These are phyloP conservation scores for Cyprinodon diabolis DNA, from an alignment of 2,797 vertebrate species.

Conservation along the genomic window DNA sequence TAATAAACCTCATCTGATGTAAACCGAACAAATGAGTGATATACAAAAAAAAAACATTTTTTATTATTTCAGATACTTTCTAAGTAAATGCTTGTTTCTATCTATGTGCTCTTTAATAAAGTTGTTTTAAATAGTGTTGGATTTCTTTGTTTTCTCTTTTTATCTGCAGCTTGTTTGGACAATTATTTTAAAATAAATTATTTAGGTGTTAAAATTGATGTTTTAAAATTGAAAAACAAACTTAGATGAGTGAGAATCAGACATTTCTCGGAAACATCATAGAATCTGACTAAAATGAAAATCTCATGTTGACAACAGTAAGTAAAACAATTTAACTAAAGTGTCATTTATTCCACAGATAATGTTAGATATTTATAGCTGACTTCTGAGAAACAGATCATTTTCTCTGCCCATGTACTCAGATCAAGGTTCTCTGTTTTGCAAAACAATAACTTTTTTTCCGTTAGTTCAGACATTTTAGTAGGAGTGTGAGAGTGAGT, in stretches of 20 bases:
- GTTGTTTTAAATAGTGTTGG: neutral
- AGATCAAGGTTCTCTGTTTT: neutral
- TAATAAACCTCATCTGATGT: slow-evolving; percentile 1
- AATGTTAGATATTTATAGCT: slow-evolving; percentile 24
- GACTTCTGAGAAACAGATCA: slow-evolving; percentile 27
- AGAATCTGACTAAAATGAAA: neutral
- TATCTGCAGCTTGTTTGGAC: neutral
- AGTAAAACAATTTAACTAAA: neutral
- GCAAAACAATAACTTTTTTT: neutral
- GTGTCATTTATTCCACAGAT: slow-evolving; percentile 18
- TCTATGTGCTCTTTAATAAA: slow-evolving; percentile 1
- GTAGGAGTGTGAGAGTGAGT: neutral
- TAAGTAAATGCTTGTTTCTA: slow-evolving; percentile 1
- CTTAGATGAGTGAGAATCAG: neutral
- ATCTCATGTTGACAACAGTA: neutral
- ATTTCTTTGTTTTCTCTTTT: neutral
- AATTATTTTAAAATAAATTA: neutral
- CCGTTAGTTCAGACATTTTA: neutral
- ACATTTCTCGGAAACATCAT: neutral
- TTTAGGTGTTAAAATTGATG: neutral
- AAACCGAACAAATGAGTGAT: too few relatives aligned
- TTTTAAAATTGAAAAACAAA: neutral
- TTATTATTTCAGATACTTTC: neutral
- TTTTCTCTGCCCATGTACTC: neutral
- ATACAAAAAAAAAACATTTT: too few relatives aligned